Conservation (phyloP, 2,797 vertebrate genomes). For the Hoplostethus atlanticus region DNA sequence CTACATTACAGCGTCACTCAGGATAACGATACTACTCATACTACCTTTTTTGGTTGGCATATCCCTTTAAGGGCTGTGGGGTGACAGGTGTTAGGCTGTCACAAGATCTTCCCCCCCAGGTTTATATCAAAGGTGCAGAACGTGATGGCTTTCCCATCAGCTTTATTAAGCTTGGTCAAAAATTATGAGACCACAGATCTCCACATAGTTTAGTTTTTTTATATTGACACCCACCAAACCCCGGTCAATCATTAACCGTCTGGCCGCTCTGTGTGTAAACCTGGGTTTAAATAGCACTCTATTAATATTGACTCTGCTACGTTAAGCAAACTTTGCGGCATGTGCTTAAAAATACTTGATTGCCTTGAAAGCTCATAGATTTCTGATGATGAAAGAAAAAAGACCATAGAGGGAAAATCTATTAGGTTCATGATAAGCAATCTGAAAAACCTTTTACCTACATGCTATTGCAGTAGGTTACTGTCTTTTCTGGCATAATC, state of each 20-base stretch:
- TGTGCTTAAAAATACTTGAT: slow-evolving; percentile 78
- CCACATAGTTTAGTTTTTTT: slow-evolving; percentile 44
- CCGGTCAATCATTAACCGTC: slow-evolving; percentile 78
- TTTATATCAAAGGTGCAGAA: slow-evolving; percentile 51
- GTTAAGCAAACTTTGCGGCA: slow-evolving; percentile 79
- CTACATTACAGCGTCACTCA: slow-evolving; percentile 45
- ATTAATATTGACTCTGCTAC: slow-evolving; percentile 84
- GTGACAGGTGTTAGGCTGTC: slow-evolving; percentile 35
- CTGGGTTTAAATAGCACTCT: slow-evolving; percentile 79
- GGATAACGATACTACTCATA: slow-evolving; percentile 31
- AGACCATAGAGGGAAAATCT: slow-evolving; percentile 1
- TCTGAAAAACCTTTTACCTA: slow-evolving; percentile 14
- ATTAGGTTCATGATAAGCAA: background rate
- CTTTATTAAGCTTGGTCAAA: slow-evolving; percentile 46
- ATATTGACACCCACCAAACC: slow-evolving; percentile 66
- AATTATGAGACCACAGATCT: slow-evolving; percentile 58
- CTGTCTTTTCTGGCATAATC: slow-evolving; percentile 4
- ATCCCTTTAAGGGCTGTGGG: background rate
- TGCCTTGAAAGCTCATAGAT: slow-evolving; percentile 76
- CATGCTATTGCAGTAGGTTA: slow-evolving; percentile 1
- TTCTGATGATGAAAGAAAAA: slow-evolving; percentile 68
- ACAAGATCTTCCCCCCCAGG: slow-evolving; percentile 49
- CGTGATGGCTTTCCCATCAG: slow-evolving; percentile 39
- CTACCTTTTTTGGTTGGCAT: slow-evolving; percentile 16
- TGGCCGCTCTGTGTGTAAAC: slow-evolving; percentile 79